These are phyloP conservation scores for Gymnocypris eckloni DNA, from an alignment of 2,797 vertebrate species.

Conservation along the genomic window DNA sequence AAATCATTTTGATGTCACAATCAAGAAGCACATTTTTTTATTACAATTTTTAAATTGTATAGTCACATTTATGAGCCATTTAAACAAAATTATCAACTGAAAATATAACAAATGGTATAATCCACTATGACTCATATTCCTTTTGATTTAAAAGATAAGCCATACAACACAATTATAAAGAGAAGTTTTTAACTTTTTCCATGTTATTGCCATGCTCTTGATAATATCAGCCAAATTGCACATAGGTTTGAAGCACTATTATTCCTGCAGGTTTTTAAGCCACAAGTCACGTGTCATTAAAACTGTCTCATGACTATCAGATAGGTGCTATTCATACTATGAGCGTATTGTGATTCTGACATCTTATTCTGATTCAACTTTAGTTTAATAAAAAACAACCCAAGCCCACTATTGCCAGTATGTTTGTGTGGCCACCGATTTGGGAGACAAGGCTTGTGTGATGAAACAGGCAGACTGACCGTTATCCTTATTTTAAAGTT, in stretches of 20 bases:
- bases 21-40: background rate
- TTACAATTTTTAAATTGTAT: background rate
- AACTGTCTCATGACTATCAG: background rate
- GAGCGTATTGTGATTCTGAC: background rate
- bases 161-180: background rate
- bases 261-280: background rate
- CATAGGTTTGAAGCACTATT: background rate
- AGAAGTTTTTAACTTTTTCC: background rate
- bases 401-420: background rate
- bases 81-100: background rate
- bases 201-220: background rate
- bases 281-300: background rate
- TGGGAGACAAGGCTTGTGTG: conserved; percentile 45
- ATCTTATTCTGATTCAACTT: background rate
- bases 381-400: background rate
- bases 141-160: background rate
- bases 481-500: conserved; percentile 75
- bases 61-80: background rate
- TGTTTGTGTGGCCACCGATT: conserved; percentile 7
- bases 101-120: background rate
- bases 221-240: background rate
- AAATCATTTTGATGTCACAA: background rate
- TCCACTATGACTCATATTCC: background rate
- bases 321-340: background rate
- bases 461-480: conserved; percentile 66